phyloP scores from a whole-genome alignment of 2,888 invertebrate species.

The Ptychoptera albimana region DNA sequence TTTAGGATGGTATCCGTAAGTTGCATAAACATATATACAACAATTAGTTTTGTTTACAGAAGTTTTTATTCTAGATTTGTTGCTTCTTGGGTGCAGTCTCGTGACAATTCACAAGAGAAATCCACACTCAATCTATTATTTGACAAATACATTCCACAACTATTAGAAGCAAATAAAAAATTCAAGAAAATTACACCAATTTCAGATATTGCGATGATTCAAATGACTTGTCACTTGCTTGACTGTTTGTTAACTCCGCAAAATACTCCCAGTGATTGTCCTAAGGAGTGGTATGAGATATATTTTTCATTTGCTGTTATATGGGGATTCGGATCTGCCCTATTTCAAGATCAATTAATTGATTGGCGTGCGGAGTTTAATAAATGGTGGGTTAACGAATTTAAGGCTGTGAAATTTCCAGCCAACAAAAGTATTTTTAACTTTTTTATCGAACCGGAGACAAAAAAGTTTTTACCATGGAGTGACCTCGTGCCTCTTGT shows the following conservation, averaged over 20 bases:
- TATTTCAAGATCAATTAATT: slow-evolving; percentile 76
- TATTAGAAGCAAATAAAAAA: slow-evolving; percentile 59
- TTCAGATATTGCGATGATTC: slow-evolving; percentile 77
- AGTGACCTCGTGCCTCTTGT: slow-evolving; percentile 57
- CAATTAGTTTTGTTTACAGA: neutral
- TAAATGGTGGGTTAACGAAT: slow-evolving; percentile 90
- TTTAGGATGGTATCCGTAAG: slow-evolving; percentile 88
- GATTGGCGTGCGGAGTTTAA: slow-evolving; percentile 92
- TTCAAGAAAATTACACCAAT: slow-evolving; percentile 86
- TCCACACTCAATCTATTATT: slow-evolving; percentile 76
- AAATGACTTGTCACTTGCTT: slow-evolving; percentile 74
- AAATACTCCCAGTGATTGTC: slow-evolving; percentile 53
- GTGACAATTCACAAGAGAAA: slow-evolving; percentile 56
- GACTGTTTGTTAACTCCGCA: slow-evolving; percentile 67
- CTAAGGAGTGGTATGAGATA: slow-evolving; percentile 77
- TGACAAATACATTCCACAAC: slow-evolving; percentile 82
- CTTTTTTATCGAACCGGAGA: slow-evolving; percentile 74
- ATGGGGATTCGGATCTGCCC: slow-evolving; percentile 88
- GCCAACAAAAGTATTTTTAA: slow-evolving; percentile 70
- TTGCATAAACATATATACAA: slow-evolving; percentile 11
- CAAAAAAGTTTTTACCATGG: slow-evolving; percentile 78
- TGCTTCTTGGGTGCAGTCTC: slow-evolving; percentile 75
- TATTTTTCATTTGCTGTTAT: slow-evolving; percentile 82
- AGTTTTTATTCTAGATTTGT: slow-evolving; percentile 45
- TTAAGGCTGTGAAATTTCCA: slow-evolving; percentile 84